phyloP scores from a whole-genome alignment of 2,888 invertebrate species.

The Barypeithes pellucidus region DNA sequence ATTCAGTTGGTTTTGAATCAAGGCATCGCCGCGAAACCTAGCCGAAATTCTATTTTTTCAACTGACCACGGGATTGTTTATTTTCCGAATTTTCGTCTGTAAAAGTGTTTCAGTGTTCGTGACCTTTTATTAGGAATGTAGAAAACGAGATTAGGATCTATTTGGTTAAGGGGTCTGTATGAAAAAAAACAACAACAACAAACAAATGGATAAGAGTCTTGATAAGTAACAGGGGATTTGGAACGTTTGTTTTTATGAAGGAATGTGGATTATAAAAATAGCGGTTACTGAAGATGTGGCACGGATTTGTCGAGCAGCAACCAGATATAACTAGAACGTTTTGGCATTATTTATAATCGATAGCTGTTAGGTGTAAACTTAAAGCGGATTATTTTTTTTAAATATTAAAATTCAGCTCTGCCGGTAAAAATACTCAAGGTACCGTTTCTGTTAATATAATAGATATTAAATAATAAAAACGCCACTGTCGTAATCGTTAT shows the following conservation, averaged over 20 bases:
- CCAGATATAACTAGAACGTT: conserved; percentile 22
- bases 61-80: conserved; percentile 17
- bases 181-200: not conserved
- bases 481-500: no score
- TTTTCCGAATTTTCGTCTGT: conserved; percentile 14
- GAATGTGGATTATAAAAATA: conserved; percentile 35
- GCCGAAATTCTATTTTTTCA: conserved; percentile 19
- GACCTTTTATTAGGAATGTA: conserved; percentile 11
- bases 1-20: conserved; percentile 35
- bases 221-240: not conserved
- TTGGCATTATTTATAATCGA: conserved; percentile 1
- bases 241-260: conserved; percentile 2
- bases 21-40: conserved; percentile 26
- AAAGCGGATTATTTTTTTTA: not conserved
- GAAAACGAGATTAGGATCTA: conserved; percentile 3
- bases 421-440: no score
- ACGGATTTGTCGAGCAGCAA: not conserved
- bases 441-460: no score
- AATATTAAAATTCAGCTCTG: no score
- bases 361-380: not conserved
- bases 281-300: not conserved
- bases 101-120: conserved; percentile 35
- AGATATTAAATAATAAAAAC: no score
- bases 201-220: conserved; percentile 4
- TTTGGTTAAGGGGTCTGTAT: conserved; percentile 18